Evolutionary conservation across 1,140 invertebrate genomes (phyloP).

Genomic region (Pseudomyrmex dendroicus): DNA sequence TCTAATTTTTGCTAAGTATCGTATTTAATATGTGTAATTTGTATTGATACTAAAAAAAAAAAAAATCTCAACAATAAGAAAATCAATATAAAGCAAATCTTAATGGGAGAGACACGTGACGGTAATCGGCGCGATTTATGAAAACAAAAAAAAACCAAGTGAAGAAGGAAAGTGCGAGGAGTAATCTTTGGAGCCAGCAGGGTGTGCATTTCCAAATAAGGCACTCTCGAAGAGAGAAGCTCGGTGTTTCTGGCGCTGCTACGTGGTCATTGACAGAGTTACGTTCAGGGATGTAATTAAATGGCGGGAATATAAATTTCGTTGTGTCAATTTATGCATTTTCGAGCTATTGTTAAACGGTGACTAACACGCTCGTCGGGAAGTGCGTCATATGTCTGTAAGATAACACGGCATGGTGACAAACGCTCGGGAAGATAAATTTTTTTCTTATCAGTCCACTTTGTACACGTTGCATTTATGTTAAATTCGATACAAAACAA

Average conservation of each 20-base stretch:
- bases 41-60: too few species aligned
- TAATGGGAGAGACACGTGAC: too few species aligned
- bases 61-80: too few species aligned
- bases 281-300: conserved; percentile 13
- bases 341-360: not conserved
- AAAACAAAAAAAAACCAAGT: too few species aligned
- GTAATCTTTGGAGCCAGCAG: conserved; percentile 45
- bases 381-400: not conserved
- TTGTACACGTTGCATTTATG: not conserved
- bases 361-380: conserved; percentile 10
- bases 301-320: conserved; percentile 66
- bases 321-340: not conserved
- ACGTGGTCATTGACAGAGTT: conserved; percentile 66
- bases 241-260: conserved; percentile 74
- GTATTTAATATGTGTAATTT: too few species aligned
- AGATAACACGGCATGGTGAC: conserved; percentile 15
- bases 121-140: too few species aligned
- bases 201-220: conserved; percentile 83
- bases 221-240: conserved; percentile 75
- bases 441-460: not conserved
- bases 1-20: too few species aligned
- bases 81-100: too few species aligned
- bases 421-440: not conserved
- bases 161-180: too few species aligned
- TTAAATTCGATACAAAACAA: not conserved